Evolutionary conservation across 2,888 invertebrate species (phyloP), one percentile per base, ranked within the genome.

Genomic region (Tetragnatha montana): DNA sequence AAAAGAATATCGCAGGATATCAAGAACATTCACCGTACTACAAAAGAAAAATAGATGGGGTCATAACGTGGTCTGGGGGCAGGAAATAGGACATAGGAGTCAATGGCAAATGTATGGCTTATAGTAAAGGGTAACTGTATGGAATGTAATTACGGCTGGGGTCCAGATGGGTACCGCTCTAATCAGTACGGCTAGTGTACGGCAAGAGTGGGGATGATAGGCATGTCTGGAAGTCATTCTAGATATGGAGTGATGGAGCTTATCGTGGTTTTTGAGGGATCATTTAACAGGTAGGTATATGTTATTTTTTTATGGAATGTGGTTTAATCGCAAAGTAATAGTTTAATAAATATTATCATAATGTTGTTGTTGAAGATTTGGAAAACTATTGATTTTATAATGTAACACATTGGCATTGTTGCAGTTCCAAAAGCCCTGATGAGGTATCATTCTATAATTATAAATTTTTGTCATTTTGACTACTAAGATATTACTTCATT

Each of bases 71-170:
- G n/a, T 14, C 8, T 17, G n/a, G 75, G 47, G 17, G 19, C 60
- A n/a, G 49, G 49, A 75, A 75, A 75, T 75, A 19, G 75, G 49
- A 19, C 50, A 49, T 75, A 35, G 50, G 47, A 75, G 49, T n/a
- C 75, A 50, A 75, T 49, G 47, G n/a, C 49, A 47, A 49, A 47
- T 49, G 75, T 71, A n/a, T 75, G 75, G 47, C 75, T 75, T 75
- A 75, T 49, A 19, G 75, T 19, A 75, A n/a, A 75, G 19, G 17
- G 60, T 10, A n/a, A 21, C 22, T 71, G 21, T 21, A 6, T 21
- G 19, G 71, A 19, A 78, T 78, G 60, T 60, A 78, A 78, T 78
- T 78, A 78, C 78, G 21, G 51, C 78, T 78, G 51, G 51, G 22
- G 60, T 21, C 60, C 60, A 78, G 78, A 78, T 78, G 78, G 78